Evolutionary conservation across 2,888 invertebrate species (phyloP), one percentile per base, ranked within the genome.

Genomic region (Tricholauxania praeusta): DNA sequence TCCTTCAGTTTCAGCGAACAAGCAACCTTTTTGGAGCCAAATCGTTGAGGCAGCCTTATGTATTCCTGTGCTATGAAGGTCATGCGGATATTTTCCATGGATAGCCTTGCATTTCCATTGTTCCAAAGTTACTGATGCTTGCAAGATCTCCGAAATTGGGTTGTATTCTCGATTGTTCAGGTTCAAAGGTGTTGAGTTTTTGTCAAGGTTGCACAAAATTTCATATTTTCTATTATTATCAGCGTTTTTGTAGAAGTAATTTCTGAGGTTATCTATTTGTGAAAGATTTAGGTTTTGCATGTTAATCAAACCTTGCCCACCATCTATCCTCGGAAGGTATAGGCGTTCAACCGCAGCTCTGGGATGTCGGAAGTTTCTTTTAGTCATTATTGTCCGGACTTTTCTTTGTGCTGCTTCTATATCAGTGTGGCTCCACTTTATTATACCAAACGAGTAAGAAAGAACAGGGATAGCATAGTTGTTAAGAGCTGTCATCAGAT

Each of bases 341-440:
- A 28, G 19, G 19, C 51, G 14, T 22, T 51, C n/a, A n/a, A n/a
- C n/a, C n/a, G n/a, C n/a, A n/a, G n/a, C n/a, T n/a, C n/a, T n/a
- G n/a, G n/a, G n/a, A n/a, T n/a, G n/a, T n/a, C n/a, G n/a, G n/a
- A n/a, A n/a, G n/a, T n/a, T n/a, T n/a, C n/a, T n/a, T n/a, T n/a
- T n/a, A n/a, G n/a, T n/a, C n/a, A n/a, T n/a, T n/a, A n/a, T n/a
- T n/a, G n/a, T n/a, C n/a, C n/a, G n/a, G n/a, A n/a, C n/a, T n/a
- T n/a, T n/a, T n/a, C n/a, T n/a, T n/a, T n/a, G n/a, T n/a, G n/a
- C n/a, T 12, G 12, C 22, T 15, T 64, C 51, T n/a, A 64, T n/a
- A n/a, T 64, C 64, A n/a, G 64, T 51, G 22, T 51, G 51, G 12
- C 22, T 49, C 64, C 64, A 64, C 1, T 64, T 64, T n/a, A 64